Evolutionary conservation across 2,797 vertebrate genomes (phyloP), one percentile per base, ranked within the genome.

Genomic region (Microtus agrestis): DNA sequence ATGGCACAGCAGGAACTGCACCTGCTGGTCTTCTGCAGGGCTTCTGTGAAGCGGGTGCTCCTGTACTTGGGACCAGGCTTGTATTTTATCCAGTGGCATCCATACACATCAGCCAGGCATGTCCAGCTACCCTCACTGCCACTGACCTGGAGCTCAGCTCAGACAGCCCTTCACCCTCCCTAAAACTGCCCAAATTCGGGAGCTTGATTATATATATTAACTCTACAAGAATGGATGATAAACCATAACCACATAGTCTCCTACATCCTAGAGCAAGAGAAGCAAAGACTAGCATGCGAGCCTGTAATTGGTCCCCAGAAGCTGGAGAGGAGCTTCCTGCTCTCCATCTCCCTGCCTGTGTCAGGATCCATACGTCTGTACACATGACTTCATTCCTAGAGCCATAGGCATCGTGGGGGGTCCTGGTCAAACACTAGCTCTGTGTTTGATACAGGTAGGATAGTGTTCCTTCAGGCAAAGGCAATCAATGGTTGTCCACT

Each of bases 351-450:
- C 48, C 51, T 6, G 11, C 40, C 84, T 91, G 31, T n/a, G 5
- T 11, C 61, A 46, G 15, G 56, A 46, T 31, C 73, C 46, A 2
- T 11, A 85, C 87, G 19, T 94, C 61, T 51, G 46, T 29, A 40
- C 31, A 48, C 10, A 51, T 23, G 79, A 11, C 87, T 59, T 91
- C n/a, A 76, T 80, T 73, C 88, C 40, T 67, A 84, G 73, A 91
- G 59, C 48, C 51, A 8, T 15, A 67, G 21, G 67, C 43, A 91
- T 40, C 6, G 19, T n/a, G 51, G 86, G 86, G 73, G 80, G 48
- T 63, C 37, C 82, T 86, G 95, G 91, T 91, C 78, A 46, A 31
- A 80, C 48, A 29, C 79, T 37, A 29, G 79, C 71, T 3, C 78
- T 9, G 63, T 56, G 51, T 10, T 34, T n/a, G 74, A 19, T 34